phyloP scores from a whole-genome alignment of 2,113 vertebrate species.

The Columba janthina region DNA sequence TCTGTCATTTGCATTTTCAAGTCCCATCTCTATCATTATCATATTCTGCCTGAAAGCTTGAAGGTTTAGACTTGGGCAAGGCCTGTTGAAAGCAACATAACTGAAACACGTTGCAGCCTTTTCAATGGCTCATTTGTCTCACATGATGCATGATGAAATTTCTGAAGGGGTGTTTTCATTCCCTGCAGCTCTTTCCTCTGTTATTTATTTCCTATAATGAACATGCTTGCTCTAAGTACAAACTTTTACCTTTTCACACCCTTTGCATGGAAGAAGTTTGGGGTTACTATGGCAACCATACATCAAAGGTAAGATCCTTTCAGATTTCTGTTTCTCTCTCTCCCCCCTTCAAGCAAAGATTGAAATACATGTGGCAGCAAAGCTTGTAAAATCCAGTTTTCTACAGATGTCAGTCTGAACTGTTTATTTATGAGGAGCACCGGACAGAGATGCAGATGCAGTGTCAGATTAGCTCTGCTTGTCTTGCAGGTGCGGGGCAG shows the following conservation, averaged over 20 bases:
- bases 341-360: background rate
- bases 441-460: background rate
- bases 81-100: slow-evolving; percentile 33
- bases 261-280: slow-evolving; percentile 2
- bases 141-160: slow-evolving; percentile 32
- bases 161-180: slow-evolving; percentile 25
- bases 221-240: slow-evolving; percentile 19
- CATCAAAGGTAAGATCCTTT: slow-evolving; percentile 72
- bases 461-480: background rate
- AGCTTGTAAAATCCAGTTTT: background rate
- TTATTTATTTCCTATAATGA: slow-evolving; percentile 8
- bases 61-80: slow-evolving; percentile 40
- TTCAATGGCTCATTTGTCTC: slow-evolving; percentile 34
- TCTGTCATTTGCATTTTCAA: background rate
- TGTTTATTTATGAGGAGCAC: background rate
- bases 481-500: background rate
- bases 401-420: background rate
- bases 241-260: slow-evolving; percentile 1
- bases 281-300: slow-evolving; percentile 31
- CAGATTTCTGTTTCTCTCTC: background rate
- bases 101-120: background rate
- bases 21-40: slow-evolving; percentile 26
- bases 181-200: background rate
- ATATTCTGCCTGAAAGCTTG: slow-evolving; percentile 44
- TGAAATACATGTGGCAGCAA: background rate